Base-by-base conservation (phyloP, 2,797 vertebrate species). In the Sebastes vulpes region DNA sequence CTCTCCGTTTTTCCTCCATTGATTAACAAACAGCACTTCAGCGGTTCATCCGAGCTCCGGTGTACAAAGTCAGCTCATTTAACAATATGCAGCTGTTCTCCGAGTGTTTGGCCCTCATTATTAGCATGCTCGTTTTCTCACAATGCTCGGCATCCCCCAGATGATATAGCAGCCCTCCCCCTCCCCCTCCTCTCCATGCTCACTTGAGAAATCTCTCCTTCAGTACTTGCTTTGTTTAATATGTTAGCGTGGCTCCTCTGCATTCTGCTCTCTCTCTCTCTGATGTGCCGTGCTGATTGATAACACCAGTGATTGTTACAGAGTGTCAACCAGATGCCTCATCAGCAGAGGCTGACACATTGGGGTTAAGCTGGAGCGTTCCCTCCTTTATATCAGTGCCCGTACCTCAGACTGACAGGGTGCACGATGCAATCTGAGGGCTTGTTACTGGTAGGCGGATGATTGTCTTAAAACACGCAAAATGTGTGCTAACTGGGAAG, bases 231-330 rank as follows among this genome's bases (percentile, higher is more conserved):
- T 75, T 75, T 86, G 83, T 91, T 86, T 88, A 88, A 92, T 91
- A 83, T 82, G 84, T 89, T 84, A 64, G 69, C 56, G 18, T 14
- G 65, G 70, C 78, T 91, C 57, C 78, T 84, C 81, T 72, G 79
- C 77, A 57, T 78, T 82, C 77, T 73, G 60, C 83, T 72, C 67
- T 63, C 69, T 58, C 71, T 42, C 8, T 21, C 60, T 65, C 84
- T 89, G 91, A 92, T 95, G 90, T 90, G 66, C 84, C 83, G 88
- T 90, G 66, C 84, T 84, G 88, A 92, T 89, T 95, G 94, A 95
- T 93, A 92, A 91, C 85, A 79, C 80, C 86, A 21, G 54, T 61
- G 81, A 94, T 91, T 82, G 89, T 94, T 93, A 72, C 82, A 73
- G 66, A 88, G 83, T 81, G 81, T 92, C 91, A 86, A 90, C 88